phyloP scores from a whole-genome alignment of 2,797 vertebrate species.

The Gorsachius magnificus region DNA sequence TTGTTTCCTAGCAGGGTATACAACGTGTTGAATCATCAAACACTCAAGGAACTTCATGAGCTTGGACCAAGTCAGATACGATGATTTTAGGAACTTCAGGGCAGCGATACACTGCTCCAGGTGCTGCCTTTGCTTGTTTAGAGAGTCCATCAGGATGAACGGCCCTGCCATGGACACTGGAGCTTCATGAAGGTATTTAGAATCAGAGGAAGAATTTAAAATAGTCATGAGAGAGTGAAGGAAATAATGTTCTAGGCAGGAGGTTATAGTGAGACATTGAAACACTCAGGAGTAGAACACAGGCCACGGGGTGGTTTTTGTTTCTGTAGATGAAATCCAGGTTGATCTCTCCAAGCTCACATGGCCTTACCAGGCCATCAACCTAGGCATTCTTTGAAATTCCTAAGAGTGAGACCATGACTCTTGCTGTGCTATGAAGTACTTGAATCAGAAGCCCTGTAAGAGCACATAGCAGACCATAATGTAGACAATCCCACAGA shows the following conservation, averaged over 20 bases:
- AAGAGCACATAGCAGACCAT: not conserved
- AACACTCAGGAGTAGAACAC: not conserved
- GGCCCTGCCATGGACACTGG: fast-evolving
- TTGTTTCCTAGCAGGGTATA: not conserved
- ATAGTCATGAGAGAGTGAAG: not conserved
- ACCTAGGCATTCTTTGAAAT: not conserved
- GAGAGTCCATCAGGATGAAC: not conserved
- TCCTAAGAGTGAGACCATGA: not conserved
- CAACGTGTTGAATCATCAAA: not conserved
- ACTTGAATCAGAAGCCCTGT: not conserved
- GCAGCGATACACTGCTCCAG: not conserved
- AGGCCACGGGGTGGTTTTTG: not conserved
- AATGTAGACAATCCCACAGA: not conserved
- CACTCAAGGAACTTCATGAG: not conserved
- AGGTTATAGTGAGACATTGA: not conserved
- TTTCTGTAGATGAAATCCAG: not conserved
- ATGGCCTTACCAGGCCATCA: not conserved
- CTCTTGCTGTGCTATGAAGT: not conserved
- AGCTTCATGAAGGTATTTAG: not conserved
- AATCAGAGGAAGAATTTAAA: not conserved
- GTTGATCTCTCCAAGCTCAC: not conserved
- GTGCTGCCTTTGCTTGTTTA: not conserved
- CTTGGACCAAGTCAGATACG: not conserved
- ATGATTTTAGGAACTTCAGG: not conserved
- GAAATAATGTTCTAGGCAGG: not conserved